Evolutionary conservation across 1,140 invertebrate species (phyloP).

Genomic region (Sitobion miscanthi): DNA sequence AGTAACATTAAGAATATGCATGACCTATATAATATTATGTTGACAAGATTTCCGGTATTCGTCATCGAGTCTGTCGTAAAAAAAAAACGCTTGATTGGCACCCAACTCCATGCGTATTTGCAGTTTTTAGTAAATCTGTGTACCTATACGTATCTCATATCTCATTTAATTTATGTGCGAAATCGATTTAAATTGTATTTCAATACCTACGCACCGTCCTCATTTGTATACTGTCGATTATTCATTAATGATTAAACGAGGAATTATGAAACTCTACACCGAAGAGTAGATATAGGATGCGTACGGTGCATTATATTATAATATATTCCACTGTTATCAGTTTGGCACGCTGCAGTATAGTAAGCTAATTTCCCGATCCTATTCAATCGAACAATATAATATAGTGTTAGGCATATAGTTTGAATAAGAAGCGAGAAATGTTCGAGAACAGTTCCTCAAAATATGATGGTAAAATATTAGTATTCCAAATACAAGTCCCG

Average conservation of each 20-base stretch:
- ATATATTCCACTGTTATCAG: background rate
- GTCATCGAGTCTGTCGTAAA: background rate
- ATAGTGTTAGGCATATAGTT: background rate
- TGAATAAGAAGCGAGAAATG: background rate
- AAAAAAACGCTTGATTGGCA: background rate
- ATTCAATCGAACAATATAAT: slow-evolving; percentile 25
- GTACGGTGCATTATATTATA: background rate
- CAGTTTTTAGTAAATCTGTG: background rate
- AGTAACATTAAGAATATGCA: background rate
- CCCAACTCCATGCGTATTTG: background rate
- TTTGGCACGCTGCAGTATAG: background rate
- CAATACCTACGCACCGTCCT: background rate
- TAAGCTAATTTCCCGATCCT: background rate
- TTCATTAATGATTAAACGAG: background rate
- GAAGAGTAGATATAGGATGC: background rate
- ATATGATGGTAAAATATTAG: background rate
- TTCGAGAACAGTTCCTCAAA: background rate
- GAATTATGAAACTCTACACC: background rate
- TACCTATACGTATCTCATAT: background rate
- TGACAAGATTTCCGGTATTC: background rate
- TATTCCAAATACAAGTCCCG: background rate
- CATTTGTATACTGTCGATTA: background rate
- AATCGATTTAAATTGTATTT: background rate
- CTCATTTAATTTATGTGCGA: background rate
- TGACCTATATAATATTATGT: background rate